Base-by-base conservation (phyloP, 2,888 invertebrate species). In the Drosophila recens region DNA sequence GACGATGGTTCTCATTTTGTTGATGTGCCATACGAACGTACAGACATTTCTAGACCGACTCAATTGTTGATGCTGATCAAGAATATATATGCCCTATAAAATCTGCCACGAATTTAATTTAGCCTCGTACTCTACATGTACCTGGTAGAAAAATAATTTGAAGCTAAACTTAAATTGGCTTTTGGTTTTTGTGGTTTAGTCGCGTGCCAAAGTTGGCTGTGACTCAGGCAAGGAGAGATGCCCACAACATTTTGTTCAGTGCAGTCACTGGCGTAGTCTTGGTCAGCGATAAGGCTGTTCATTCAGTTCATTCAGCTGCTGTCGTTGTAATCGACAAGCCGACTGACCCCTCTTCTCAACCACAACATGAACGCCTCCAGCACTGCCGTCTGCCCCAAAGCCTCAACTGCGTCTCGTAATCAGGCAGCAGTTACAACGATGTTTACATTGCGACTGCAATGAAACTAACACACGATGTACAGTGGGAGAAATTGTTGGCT, bases 301-400 rank as follows among this genome's bases (percentile, higher is more conserved):
- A 59, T 69, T 67, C 51, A 40, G 62, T 61, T 64, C 61, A 65
- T 70, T 61, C 65, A 62, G 57, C 51, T 36, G 66, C 63, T 66
- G 66, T 69, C 40, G 64, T 67, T 64, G 67, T 69, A 72, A 78
- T 75, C 77, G 70, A 57, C 66, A 65, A 66, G 59, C 65, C 64
- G 63, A 75, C 52, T 86, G 73, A 80, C 83, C 86, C 52, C 70
- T 38, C 38, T 8, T 53, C 46, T 79, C 62, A 79, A 67, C 75
- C 68, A 23, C 65, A 76, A 48, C 52, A 62, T 43, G 20, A 43
- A 27, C 42, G 17, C 6, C 38, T 34, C 17, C 27, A 52, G 36
- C 48, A 15, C 52, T n/a, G 43, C 36, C 9, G 17, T n/a, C 51
- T 3, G 4, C 13, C n/a, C n/a, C 30, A 27, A 11, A 15, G 8